phyloP scores from a whole-genome alignment of 2,113 vertebrate species.

The Sebastes schlegelii region DNA sequence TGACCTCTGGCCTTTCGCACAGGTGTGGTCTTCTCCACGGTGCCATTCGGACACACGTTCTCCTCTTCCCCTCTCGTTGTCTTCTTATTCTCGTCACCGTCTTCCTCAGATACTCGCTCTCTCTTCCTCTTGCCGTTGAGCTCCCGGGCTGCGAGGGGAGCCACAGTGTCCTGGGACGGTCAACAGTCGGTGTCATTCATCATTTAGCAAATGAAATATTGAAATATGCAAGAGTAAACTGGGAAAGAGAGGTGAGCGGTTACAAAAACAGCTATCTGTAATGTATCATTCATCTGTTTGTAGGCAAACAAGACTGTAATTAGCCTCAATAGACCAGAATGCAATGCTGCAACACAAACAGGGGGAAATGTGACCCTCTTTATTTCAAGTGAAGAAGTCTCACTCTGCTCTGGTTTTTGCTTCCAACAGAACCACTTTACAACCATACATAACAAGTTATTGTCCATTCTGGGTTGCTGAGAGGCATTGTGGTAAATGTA shows the following conservation, averaged over 20 bases:
- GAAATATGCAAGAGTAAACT: neutral
- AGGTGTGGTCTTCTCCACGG: slow-evolving; percentile 66
- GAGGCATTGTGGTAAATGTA: neutral
- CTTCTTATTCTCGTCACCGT: slow-evolving; percentile 15
- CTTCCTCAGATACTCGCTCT: neutral
- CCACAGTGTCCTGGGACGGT: slow-evolving; percentile 52
- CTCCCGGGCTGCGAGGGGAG: slow-evolving; percentile 43
- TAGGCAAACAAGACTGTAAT: neutral
- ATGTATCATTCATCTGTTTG: neutral
- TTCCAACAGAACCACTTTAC: neutral
- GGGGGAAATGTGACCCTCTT: neutral
- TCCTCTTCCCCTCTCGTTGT: slow-evolving; percentile 54
- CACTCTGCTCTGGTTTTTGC: neutral
- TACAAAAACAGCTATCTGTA: neutral
- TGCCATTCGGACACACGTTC: slow-evolving; percentile 73
- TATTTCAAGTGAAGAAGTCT: neutral
- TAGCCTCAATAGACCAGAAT: neutral
- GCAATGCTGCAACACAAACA: neutral
- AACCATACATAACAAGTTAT: no score
- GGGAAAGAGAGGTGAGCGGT: neutral
- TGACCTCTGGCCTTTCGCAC: slow-evolving; percentile 67
- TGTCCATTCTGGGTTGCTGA: neutral
- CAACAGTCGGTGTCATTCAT: neutral
- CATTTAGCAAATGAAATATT: neutral
- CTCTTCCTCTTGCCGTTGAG: slow-evolving; percentile 79